phyloP scores from a whole-genome alignment of 2,888 invertebrate species.

The Osmoderma eremita region DNA sequence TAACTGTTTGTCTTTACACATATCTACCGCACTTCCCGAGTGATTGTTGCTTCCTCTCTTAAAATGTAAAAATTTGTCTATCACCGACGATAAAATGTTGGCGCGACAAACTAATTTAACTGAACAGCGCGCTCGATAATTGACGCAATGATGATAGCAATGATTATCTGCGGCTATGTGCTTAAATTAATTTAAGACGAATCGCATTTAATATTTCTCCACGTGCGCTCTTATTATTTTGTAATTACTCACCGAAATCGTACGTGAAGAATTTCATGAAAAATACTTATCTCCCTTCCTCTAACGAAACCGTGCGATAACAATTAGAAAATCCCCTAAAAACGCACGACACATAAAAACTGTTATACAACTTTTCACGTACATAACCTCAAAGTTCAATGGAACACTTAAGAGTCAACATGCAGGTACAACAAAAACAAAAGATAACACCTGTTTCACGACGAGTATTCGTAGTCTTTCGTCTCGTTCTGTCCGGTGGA shows the following conservation, averaged over 20 bases:
- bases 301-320: background rate
- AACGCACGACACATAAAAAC: constrained; percentile 14
- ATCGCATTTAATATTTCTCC: background rate
- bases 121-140: constrained; percentile 11
- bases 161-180: background rate
- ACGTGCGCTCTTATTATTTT: background rate
- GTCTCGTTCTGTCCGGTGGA: constrained; percentile 17
- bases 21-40: constrained; percentile 26
- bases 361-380: constrained; percentile 28
- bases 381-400: constrained; percentile 39
- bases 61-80: constrained; percentile 3
- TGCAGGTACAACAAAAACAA: constrained; percentile 35
- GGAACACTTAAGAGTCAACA: constrained; percentile 39
- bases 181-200: background rate
- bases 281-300: background rate
- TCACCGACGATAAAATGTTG: no score
- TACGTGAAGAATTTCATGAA: constrained; percentile 30
- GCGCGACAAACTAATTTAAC: constrained; percentile 5
- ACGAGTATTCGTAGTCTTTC: constrained; percentile 19
- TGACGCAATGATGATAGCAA: background rate
- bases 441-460: constrained; percentile 37
- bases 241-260: constrained; percentile 26
- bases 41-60: constrained; percentile 15
- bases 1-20: constrained; percentile 16
- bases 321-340: background rate